Conservation (phyloP, 2,113 vertebrate genomes). For the Corapipo altera region DNA sequence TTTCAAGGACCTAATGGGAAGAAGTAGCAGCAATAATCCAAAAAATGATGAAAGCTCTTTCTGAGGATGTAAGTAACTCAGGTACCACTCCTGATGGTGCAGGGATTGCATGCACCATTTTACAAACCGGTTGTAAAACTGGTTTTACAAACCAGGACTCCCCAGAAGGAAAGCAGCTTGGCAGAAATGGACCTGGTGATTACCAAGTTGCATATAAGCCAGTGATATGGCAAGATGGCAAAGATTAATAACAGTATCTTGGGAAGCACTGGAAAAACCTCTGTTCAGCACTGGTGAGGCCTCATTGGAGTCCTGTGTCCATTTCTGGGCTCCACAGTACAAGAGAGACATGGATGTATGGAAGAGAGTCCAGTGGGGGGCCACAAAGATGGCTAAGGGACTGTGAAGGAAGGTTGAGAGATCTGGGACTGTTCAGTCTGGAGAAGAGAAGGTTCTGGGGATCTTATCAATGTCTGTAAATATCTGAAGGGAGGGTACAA, state of each 20-base stretch:
- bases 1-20: not conserved
- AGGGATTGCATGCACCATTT: not conserved
- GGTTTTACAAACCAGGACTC: too few species aligned
- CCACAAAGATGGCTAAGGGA: not conserved
- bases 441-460: not conserved
- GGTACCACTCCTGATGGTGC: not conserved
- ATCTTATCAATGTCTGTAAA: not conserved
- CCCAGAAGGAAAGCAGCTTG: not conserved
- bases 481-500: not conserved
- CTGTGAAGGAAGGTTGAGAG: not conserved
- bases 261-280: not conserved
- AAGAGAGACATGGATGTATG: rapidly evolving
- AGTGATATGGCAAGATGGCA: not conserved
- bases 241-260: not conserved
- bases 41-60: not conserved
- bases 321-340: not conserved
- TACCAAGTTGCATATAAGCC: not conserved
- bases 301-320: not conserved
- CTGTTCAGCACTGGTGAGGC: not conserved
- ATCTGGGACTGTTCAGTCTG: not conserved
- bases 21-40: not conserved
- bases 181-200: not conserved
- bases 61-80: not conserved
- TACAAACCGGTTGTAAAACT: not conserved
- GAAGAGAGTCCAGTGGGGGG: not conserved